Conservation (phyloP, 2,888 invertebrate genomes). For the Agrilus biguttatus region DNA sequence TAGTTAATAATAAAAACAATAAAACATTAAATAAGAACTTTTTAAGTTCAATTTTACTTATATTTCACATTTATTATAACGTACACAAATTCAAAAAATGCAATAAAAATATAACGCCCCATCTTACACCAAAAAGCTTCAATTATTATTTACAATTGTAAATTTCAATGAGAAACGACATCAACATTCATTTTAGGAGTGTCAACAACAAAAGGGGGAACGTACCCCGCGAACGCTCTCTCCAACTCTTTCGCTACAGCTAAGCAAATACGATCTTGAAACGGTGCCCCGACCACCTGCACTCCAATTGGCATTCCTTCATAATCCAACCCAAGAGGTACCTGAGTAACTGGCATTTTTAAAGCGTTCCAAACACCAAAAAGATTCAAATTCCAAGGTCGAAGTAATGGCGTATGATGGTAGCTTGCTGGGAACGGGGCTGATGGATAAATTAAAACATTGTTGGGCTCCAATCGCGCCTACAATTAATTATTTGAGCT, state of each 20-base stretch:
- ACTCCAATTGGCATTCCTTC: conserved; percentile 65
- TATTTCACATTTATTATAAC: too few species aligned
- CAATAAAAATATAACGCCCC: too few species aligned
- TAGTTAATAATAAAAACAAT: too few species aligned
- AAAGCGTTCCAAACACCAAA: conserved; percentile 76
- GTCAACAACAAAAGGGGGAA: conserved; percentile 34
- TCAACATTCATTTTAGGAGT: not conserved
- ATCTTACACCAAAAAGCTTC: too few species aligned
- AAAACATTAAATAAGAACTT: too few species aligned
- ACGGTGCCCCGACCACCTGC: conserved; percentile 59
- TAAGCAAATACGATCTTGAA: conserved; percentile 56
- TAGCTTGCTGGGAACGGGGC: conserved; percentile 67
- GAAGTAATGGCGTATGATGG: conserved; percentile 63
- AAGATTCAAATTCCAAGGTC: conserved; percentile 73
- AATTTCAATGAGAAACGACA: not conserved
- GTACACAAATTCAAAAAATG: too few species aligned
- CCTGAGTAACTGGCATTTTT: conserved; percentile 69
- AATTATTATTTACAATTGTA: not conserved
- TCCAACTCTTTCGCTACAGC: conserved; percentile 61
- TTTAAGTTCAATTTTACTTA: too few species aligned
- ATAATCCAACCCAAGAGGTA: conserved; percentile 60
- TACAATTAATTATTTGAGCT: conserved; percentile 22
- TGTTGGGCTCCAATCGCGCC: conserved; percentile 58
- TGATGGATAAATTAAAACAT: conserved; percentile 71
- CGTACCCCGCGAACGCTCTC: conserved; percentile 55